Evolutionary conservation across 2,888 invertebrate genomes (phyloP).

Genomic region (Eucera pruinosa): DNA sequence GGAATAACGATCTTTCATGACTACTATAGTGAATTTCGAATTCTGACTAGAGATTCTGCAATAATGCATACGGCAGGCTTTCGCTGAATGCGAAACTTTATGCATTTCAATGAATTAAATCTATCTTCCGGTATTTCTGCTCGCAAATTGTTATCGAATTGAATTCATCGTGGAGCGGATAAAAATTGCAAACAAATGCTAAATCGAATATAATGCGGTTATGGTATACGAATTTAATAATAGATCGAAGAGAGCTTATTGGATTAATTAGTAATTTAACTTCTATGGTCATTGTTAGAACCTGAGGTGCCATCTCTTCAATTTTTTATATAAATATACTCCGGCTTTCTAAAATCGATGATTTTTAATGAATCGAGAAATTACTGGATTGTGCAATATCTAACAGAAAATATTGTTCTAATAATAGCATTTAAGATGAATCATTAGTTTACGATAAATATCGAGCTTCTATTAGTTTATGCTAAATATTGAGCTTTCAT

Average conservation of each 20-base stretch:
- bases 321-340: too few relatives aligned
- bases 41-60: slow-evolving; percentile 1
- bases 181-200: background rate
- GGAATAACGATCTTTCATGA: background rate
- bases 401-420: too few relatives aligned
- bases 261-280: background rate
- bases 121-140: background rate
- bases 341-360: too few relatives aligned
- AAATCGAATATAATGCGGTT: background rate
- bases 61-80: slow-evolving; percentile 4
- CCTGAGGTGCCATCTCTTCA: too few relatives aligned
- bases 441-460: too few relatives aligned
- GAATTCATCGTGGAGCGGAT: slow-evolving; percentile 1
- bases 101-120: background rate
- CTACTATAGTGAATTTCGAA: slow-evolving; percentile 25
- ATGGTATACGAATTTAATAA: background rate
- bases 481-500: too few relatives aligned
- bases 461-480: too few relatives aligned
- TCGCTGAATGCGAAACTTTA: slow-evolving; percentile 11
- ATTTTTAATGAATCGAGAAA: too few relatives aligned
- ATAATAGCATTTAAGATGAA: too few relatives aligned
- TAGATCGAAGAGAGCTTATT: background rate
- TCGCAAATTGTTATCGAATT: background rate
- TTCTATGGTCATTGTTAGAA: too few relatives aligned
- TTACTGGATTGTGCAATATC: too few relatives aligned